phyloP scores from a whole-genome alignment of 2,113 vertebrate genomes.

The Bujurquina vittata region DNA sequence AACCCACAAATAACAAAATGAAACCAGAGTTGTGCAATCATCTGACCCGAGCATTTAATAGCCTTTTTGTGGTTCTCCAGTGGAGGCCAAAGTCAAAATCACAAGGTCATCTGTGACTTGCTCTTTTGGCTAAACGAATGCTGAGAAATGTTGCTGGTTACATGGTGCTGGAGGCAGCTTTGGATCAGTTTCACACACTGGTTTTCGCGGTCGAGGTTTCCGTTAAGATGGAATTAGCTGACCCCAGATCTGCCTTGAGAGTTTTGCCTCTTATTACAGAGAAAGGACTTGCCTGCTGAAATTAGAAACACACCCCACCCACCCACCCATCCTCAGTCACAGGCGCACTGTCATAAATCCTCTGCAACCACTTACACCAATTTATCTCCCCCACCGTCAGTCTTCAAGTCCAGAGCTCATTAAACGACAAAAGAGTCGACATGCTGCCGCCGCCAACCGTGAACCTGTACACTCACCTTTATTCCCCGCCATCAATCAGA shows the following conservation, averaged over 20 bases:
- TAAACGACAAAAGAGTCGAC: slow-evolving; percentile 35
- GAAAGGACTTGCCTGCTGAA: slow-evolving; percentile 60
- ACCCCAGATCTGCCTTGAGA: slow-evolving; percentile 35
- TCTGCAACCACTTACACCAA: slow-evolving; percentile 32
- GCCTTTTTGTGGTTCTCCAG: slow-evolving; percentile 14
- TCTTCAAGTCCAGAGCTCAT: slow-evolving; percentile 43
- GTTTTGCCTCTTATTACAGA: slow-evolving; percentile 56
- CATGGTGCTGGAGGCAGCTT: slow-evolving; percentile 11
- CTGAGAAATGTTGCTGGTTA: slow-evolving; percentile 19
- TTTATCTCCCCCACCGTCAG: slow-evolving; percentile 34
- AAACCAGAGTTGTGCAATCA: slow-evolving; percentile 10
- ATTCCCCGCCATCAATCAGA: slow-evolving; percentile 40
- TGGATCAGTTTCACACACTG: slow-evolving; percentile 26
- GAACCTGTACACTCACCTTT: slow-evolving; percentile 42
- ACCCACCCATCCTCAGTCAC: not conserved
- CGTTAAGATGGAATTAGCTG: slow-evolving; percentile 47
- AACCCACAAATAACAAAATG: slow-evolving; percentile 5
- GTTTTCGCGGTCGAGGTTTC: slow-evolving; percentile 18
- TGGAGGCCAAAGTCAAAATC: not conserved
- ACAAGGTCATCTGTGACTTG: slow-evolving; percentile 37
- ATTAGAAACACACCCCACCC: slow-evolving; percentile 48
- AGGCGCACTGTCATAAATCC: slow-evolving; percentile 59
- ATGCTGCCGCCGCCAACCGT: not conserved
- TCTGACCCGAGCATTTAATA: not conserved
- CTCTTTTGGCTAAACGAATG: slow-evolving; percentile 25